Base-by-base conservation (phyloP, 2,797 vertebrate species). In the Hafferia zeledoni region DNA sequence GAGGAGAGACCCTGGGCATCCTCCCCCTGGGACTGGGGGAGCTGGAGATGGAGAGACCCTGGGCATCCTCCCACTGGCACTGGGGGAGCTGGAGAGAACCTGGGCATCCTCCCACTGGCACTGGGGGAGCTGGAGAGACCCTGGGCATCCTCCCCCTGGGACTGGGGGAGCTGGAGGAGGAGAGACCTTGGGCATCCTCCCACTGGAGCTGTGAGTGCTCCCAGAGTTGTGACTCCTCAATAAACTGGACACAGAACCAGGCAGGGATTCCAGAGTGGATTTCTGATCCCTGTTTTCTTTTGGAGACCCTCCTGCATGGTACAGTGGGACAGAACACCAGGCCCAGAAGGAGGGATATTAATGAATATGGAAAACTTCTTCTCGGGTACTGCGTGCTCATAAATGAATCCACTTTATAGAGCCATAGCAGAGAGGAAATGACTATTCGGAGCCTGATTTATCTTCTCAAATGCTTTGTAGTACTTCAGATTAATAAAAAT, bases 401-500 rank as follows among this genome's bases (percentile, higher is more conserved):
- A 81, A 95, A 93, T 57, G 95, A 86, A 94, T 92, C 90, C 60
- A 77, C 94, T 93, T 95, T 91, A 87, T 76, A 83, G 94, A 89
- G 95, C 89, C 76, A 70, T 46, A 88, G 94, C 84, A 46, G 95
- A 17, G 90, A 87, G 84, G 81, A 92, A 93, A 80, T 31, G 89
- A 75, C 92, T 71, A 77, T 77, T 65, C 63, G 11, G 28, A 27
- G 82, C 70, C 88, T 95, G 96, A 97, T 96, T 96, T 94, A 97
- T 94, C 90, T 57, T 79, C 69, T 59, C 78, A 67, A 70, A 87
- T 28, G 92, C 96, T 96, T 93, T 80, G 93, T 81, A 78, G 96
- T 92, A 90, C 96, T 97, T 96, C 88, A 94, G 97, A 95, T 97
- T 97, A 97, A 98, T 97, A 97, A 97, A 97, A 97, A 97, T 97